Base-by-base conservation (phyloP, 2,797 vertebrate genomes). In the Enteromius afrohamiltoni region DNA sequence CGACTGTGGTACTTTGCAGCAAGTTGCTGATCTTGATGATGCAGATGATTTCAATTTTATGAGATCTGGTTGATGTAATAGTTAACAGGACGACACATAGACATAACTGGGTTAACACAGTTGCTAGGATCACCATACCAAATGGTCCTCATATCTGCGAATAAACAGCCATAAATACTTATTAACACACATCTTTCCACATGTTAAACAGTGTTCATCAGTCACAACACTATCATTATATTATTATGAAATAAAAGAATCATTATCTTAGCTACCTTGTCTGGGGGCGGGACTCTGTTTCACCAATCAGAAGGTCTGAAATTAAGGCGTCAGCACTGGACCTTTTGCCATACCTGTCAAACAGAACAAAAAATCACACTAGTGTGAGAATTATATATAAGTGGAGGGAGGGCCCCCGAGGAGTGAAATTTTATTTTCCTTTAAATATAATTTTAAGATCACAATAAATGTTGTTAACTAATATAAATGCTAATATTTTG, bases 251-350 rank as follows among this genome's bases (percentile, higher is more conserved):
- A 37, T 80, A 26, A 80, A 69, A 16, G 0, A 29, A 55, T 68
- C 1, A 5, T 51, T 7, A 26, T 11, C 83, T 70, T 94, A 10
- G 40, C 42, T 45, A 98, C 98, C 97, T 96, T 86, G 95, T 95
- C 93, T 96, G 96, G 90, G 97, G 97, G 88, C 95, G 92, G 31
- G 95, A 95, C 92, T 98, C 97, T 94, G 96, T 94, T 91, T 98
- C 97, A 91, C 96, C 96, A 93, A 97, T 90, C 92, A 98, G 94
- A 88, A 98, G 93, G 90, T 98, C 97, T 89, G 97, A 96, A 92
- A 98, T 93, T 93, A 99, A 91, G 58, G 96, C 95, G 91, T 99
- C 97, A 58, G 96, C 95, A 91, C 93, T 96, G 87, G 98, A 98
- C 89, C 98, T 95, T 91, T 99, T 99, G 82, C 98, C 98, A 87